Base-by-base conservation (phyloP, 1,140 invertebrate genomes). In the Phthorimaea operculella region DNA sequence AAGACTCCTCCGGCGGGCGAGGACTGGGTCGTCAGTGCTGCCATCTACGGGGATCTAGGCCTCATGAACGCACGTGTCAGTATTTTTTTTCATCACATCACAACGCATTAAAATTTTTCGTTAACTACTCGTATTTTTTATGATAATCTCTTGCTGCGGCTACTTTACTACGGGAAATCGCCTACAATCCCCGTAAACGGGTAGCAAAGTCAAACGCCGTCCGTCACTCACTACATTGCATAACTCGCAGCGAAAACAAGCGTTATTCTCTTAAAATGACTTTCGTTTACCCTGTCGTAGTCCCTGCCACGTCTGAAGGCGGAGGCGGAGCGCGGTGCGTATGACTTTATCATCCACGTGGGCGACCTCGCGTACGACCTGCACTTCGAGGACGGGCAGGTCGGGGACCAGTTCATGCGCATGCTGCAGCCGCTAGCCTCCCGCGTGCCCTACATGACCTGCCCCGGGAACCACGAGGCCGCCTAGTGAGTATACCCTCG, bases 341-440 rank as follows among this genome's bases (percentile, higher is more conserved):
- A 95, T 79, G 95, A 98, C 86, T 89, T 93, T 58, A 91, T 96
- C 53, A 87, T 98, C 50, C 97, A 98, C 86, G 94, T 97, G 58
- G 97, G 96, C 0, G 96, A 98, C 88, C 95, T 99, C 87, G 97
- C 96, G 0, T 99, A 99, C 86, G 94, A 99, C 79, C 94, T 99
- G 93, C 86, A 96, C 83, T 87, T 89, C 1, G 84, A 94, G 54
- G 86, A 96, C 76, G 95, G 90, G 1, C 76, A 79, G 49, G 89
- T 95, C 51, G 96, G 96, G 0, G 94, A 98, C 86, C 90, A 92
- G 76, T 98, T 97, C 82, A 96, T 98, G 94, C 88, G 90, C 33
- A 92, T 95, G 86, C 92, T 98, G 60, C 90, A 97, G 84, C 88
- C 92, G 1, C 87, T 97, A 47, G 94, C 96, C 47, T 93, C 93